Base-by-base conservation (phyloP, 2,888 invertebrate genomes). In the Ectemnius cavifrons region DNA sequence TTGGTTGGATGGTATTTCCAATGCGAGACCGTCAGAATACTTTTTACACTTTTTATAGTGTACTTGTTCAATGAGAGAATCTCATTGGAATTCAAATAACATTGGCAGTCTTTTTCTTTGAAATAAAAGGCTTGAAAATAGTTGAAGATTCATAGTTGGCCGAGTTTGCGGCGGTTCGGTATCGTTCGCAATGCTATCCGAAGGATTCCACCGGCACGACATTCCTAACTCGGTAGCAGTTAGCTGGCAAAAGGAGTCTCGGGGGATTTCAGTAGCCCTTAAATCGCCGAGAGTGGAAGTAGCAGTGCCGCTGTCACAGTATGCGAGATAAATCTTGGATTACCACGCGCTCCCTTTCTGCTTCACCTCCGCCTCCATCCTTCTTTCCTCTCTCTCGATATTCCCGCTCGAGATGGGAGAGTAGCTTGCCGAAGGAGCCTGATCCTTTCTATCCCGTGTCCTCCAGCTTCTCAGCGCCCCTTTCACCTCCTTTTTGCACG, bases 291-390 rank as follows among this genome's bases (percentile, higher is more conserved):
- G 37, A 37, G 80, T 67, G 73, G 76, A 67, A 79, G 76, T 79
- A 70, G 76, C 78, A 75, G 78, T 77, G 82, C 82, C 75, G 79
- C 76, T 81, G 84, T 85, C 84, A 83, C 84, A 84, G 86, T 78
- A 83, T 85, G 80, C 82, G 85, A 87, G 88, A 90, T 89, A 90
- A 90, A 89, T 90, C 89, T 89, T 88, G 89, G 89, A 89, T 90
- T 90, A 90, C 87, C 86, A 82, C 82, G 80, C 75, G 82, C 78
- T 81, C 78, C 80, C 80, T 78, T 63, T 67, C 61, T 47, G 61
- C 71, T 77, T 77, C 79, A 72, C 79, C 71, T 75, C 37, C 37
- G 37, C 37, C 37, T 37, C 37, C 11, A 6, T 11, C 11, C 37
- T 11, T 37, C 37, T 37, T 11, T 11, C 11, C 37, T 37, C 37